phyloP scores from a whole-genome alignment of 1,140 invertebrate genomes.

The Gryllus bimaculatus region DNA sequence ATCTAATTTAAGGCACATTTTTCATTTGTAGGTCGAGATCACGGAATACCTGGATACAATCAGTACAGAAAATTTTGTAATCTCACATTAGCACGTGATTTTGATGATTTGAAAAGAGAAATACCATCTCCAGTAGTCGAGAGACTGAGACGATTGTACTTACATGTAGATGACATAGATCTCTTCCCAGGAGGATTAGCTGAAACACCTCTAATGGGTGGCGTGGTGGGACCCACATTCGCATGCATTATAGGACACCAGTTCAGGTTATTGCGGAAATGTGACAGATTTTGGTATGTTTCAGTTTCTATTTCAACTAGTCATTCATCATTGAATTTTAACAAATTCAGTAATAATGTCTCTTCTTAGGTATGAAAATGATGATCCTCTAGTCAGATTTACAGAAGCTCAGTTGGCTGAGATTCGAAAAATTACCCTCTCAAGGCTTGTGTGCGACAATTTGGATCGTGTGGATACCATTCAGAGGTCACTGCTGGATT shows the following conservation, averaged over 20 bases:
- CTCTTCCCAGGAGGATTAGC: constrained; percentile 44
- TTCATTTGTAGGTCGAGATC: constrained; percentile 39
- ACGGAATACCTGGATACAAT: constrained; percentile 54
- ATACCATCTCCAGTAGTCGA: constrained; percentile 38
- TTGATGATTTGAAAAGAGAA: constrained; percentile 45
- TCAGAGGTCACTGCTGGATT: constrained; percentile 33
- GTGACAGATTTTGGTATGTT: constrained; percentile 45
- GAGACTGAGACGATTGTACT: constrained; percentile 36
- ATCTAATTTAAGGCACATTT: background rate
- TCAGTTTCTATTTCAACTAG: background rate
- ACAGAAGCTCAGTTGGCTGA: constrained; percentile 39
- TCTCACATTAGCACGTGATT: constrained; percentile 39
- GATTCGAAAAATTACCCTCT: constrained; percentile 34
- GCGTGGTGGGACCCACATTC: constrained; percentile 46
- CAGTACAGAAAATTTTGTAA: constrained; percentile 46
- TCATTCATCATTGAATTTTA: background rate
- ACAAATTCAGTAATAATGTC: background rate
- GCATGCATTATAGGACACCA: constrained; percentile 46
- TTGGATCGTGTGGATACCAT: constrained; percentile 33
- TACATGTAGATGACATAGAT: constrained; percentile 45
- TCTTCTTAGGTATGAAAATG: constrained; percentile 38
- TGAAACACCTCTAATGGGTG: constrained; percentile 42
- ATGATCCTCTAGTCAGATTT: constrained; percentile 41
- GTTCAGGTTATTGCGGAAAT: constrained; percentile 39
- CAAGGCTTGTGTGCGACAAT: constrained; percentile 38